Evolutionary conservation across 2,888 invertebrate genomes (phyloP).

Genomic region (Drosophila percnosoma): DNA sequence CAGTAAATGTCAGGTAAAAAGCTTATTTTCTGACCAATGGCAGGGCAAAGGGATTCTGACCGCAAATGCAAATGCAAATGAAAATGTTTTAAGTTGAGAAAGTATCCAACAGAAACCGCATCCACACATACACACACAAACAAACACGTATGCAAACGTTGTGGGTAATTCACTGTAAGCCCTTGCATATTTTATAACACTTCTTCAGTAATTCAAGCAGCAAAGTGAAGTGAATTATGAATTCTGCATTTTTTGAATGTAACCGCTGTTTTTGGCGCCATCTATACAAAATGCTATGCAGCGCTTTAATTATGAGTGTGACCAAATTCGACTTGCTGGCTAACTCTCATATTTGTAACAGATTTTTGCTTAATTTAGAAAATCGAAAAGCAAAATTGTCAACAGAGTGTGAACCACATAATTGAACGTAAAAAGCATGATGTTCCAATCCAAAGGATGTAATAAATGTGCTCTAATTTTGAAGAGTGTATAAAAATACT

Average conservation of each 20-base stretch:
- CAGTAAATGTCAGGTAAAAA: slow-evolving; percentile 30
- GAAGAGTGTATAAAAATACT: slow-evolving; percentile 25
- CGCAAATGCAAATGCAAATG: slow-evolving; percentile 68
- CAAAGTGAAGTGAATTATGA: not conserved
- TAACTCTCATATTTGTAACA: not conserved
- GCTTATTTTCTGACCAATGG: slow-evolving; percentile 49
- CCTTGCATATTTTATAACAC: slow-evolving; percentile 3
- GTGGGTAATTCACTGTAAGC: slow-evolving; percentile 19
- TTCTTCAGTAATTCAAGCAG: not conserved
- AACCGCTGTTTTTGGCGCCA: slow-evolving; percentile 43
- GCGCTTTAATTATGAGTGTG: slow-evolving; percentile 22
- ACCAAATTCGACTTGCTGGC: not conserved
- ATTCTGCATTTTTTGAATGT: slow-evolving; percentile 16
- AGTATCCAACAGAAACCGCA: slow-evolving; percentile 37
- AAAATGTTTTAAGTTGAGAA: slow-evolving; percentile 53
- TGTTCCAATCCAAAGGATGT: not conserved
- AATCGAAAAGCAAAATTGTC: not conserved
- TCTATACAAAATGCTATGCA: slow-evolving; percentile 8
- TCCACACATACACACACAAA: not conserved
- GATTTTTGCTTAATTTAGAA: slow-evolving; percentile 11
- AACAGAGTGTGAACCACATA: accelerated
- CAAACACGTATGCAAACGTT: not conserved
- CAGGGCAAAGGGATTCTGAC: slow-evolving; percentile 38
- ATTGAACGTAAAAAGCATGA: not conserved
- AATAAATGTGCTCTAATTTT: not conserved